Percentiles rank a stretch among this genome's conserved stretches.
These are phyloP conservation scores for Hystrix cristata DNA, from an alignment of 2,113 vertebrate genomes.

Conservation along the genomic window DNA sequence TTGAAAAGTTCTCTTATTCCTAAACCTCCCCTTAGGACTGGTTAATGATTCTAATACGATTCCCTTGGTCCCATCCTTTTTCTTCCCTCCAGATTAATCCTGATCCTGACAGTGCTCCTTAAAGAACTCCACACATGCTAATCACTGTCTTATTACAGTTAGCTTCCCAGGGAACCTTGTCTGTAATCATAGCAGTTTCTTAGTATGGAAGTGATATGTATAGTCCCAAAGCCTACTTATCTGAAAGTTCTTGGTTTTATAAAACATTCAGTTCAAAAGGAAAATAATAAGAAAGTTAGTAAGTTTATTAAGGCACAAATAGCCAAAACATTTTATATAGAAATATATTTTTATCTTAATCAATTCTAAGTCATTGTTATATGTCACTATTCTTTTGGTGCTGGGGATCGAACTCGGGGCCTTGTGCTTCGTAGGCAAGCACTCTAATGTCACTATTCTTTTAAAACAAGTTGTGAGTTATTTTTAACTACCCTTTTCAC, in stretches of 20 bases:
- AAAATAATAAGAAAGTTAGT: neutral
- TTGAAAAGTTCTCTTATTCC: neutral
- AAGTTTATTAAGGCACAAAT: neutral
- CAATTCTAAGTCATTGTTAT: neutral
- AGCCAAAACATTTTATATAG: neutral
- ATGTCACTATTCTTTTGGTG: neutral
- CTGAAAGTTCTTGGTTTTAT: neutral
- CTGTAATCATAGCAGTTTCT: neutral
- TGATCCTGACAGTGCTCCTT: neutral
- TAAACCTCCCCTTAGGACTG: neutral
- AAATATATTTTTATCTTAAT: neutral
- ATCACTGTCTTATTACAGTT: neutral
- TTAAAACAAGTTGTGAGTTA: neutral
- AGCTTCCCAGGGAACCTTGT: neutral
- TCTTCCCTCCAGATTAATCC: neutral
- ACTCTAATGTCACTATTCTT: neutral
- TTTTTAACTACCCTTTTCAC: neutral
- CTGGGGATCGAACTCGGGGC: too few species aligned
- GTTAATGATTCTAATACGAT: neutral
- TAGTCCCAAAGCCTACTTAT: neutral
- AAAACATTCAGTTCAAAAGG: neutral
- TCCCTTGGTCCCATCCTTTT: neutral
- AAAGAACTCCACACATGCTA: neutral
- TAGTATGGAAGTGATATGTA: neutral
- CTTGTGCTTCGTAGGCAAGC: too few species aligned